Base-by-base conservation (phyloP, 2,113 vertebrate genomes). In the Eonycteris spelaea region DNA sequence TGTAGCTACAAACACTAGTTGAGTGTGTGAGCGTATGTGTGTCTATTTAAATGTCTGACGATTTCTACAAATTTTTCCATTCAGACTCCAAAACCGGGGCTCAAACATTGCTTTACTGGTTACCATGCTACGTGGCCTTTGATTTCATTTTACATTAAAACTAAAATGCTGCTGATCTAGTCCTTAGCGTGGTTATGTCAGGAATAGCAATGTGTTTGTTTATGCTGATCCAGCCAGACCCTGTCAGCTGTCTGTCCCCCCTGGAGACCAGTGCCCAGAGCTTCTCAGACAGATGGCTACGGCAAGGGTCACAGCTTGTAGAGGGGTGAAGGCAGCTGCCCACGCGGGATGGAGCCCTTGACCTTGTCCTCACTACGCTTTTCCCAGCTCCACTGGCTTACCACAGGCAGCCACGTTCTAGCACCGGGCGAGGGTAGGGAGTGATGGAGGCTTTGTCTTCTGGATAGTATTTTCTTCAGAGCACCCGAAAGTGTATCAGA, bases 361-460 rank as follows among this genome's bases (percentile, higher is more conserved):
- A 67, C 48, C 63, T 83, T 80, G 53, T 43, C 40, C 28, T 80
- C 16, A 0, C 18, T 26, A 2, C 6, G 1, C 24, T 28, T 55
- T 35, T 18, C 28, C 57, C 53, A 9, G 1, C 24, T 7, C 28
- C 2, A 0, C n/a, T 15, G 1, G 1, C 18, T 18, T 9, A 0
- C 21, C 40, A 8, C 0, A 8, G 61, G 68, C 3, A 19, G 40
- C 79, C 33, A 4, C 9, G 0, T 33, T 7, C 61, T 21, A 24
- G 18, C 24, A 28, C 15, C 19, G 45, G 45, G 21, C 12, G 3
- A 43, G 24, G n/a, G 16, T 28, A 61, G 61, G 38, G 80, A 48
- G 59, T 24, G 15, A 26, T 65, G n/a, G 75, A 48, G 43, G 40
- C 88, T 13, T 53, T 51, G 16, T 65, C 40, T 77, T 77, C 11